Base-by-base conservation (phyloP, 2,888 invertebrate species). In the Spilosoma lubricipeda region DNA sequence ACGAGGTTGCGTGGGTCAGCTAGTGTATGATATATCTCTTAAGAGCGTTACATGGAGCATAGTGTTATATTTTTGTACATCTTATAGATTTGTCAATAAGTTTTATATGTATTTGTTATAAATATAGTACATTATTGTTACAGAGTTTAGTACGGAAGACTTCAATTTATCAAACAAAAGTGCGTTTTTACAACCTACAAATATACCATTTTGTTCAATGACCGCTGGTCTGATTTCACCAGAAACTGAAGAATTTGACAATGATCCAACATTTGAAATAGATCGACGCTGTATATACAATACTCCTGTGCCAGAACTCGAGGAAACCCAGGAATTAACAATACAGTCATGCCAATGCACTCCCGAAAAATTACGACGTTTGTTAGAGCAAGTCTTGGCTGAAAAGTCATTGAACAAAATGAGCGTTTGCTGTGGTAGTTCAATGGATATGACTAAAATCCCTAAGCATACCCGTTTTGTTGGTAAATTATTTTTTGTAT, bases 291-390 rank as follows among this genome's bases (percentile, higher is more conserved):
- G 59, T 20, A 27, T n/a, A 30, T 68, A 72, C 65, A 18, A 30
- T 52, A 69, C 56, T n/a, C 69, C 69, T 56, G 3, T 69, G 11
- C 23, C 70, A 42, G 59, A 70, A 63, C 23, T 70, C 0, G 63
- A 70, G 5, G 42, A 27, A 27, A 42, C 42, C 30, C 20, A 63
- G 30, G 30, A 63, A 42, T 15, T 20, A 30, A 3, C 30, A 63
- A 27, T 63, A 63, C 39, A 59, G n/a, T 39, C 70, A 13, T 81
- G 83, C 68, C 70, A 73, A n/a, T 83, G 81, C 39, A 72, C 33
- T 67, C 72, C 83, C 33, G 89, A 90, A 77, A 77, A 23, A 56
- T 70, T 82, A 39, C 71, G 70, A 69, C 64, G 76, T 66, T 56
- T 85, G 68, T 74, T 75, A 64, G 69, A 78, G 71, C 56, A 73